Conservation (phyloP, 2,113 vertebrate genomes). For the Carassius auratus region DNA sequence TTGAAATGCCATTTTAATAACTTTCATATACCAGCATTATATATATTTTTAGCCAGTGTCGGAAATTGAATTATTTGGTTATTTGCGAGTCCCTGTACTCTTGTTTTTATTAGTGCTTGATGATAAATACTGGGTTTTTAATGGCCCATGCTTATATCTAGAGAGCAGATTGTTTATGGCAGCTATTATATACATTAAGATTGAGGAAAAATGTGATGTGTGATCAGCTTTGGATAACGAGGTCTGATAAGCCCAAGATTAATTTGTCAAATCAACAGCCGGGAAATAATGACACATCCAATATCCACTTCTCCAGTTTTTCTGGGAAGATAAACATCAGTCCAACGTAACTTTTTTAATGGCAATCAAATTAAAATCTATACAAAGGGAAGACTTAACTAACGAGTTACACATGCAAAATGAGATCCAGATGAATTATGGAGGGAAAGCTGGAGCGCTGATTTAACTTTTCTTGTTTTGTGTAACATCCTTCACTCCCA, state of each 20-base stretch:
- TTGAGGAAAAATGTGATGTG: neutral
- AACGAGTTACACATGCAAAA: neutral
- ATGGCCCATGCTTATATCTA: neutral
- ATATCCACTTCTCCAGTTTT: neutral
- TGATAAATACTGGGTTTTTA: neutral
- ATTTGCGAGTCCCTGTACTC: neutral
- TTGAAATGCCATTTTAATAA: no score
- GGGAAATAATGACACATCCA: neutral
- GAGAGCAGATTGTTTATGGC: neutral
- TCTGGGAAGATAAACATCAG: no score
- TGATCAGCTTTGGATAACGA: neutral
- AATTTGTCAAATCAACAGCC: neutral
- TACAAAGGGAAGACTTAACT: no score
- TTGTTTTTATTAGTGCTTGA: neutral
- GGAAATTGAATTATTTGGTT: neutral
- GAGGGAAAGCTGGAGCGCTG: neutral
- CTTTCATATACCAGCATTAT: neutral
- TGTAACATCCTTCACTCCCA: neutral
- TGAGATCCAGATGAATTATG: neutral
- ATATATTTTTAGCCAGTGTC: neutral
- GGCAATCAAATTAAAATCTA: no score
- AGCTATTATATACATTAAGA: neutral
- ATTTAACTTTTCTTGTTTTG: neutral
- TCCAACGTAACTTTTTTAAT: no score
- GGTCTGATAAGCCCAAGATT: no score